Evolutionary conservation across 2,888 invertebrate species (phyloP), one percentile per base, ranked within the genome.

Genomic region (Homarus gammarus): DNA sequence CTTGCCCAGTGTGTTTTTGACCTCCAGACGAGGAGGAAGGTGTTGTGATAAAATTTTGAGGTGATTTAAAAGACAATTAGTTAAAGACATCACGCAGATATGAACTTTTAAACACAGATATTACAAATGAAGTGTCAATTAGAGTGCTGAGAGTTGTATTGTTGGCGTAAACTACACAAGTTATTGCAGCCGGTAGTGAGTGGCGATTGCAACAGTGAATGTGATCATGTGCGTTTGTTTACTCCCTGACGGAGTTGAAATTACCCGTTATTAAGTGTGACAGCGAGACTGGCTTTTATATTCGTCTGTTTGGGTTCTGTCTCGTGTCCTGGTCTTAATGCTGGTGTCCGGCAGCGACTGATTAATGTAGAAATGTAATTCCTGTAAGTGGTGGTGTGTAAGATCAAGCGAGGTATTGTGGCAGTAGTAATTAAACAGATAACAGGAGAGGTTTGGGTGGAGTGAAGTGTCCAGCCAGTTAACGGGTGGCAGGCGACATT

Each of bases 221-320:
- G 84, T 77, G 64, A 61, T 84, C 77, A 84, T 84, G 84, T 84
- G 84, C 84, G 77, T 77, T 40, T 84, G 84, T 84, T 84, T 84
- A 84, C 84, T 75, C 27, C 68, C 22, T 10, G 77, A 61, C 77
- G 75, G 44, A 61, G 64, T 40, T 84, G 84, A 84, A 84, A 75
- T 84, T 75, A 75, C 84, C 84, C 72, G 83, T 83, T 49, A n/a
- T 79, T 18, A 31, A 27, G 78, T 56, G 78, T 78, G 51, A 51
- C 44, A 36, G 6, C 78, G n/a, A n/a, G n/a, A 44, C 44, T 44
- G 44, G 44, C 12, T 44, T 8, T 44, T 12, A 44, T 44, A 8
- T 8, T 44, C 5, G 44, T 44, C 44, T 44, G 44, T 44, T 44
- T 44, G 44, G n/a, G n/a, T n/a, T n/a, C n/a, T n/a, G 44, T 49